phyloP scores from a whole-genome alignment of 2,888 invertebrate genomes.

The Agrochola lychnidis region DNA sequence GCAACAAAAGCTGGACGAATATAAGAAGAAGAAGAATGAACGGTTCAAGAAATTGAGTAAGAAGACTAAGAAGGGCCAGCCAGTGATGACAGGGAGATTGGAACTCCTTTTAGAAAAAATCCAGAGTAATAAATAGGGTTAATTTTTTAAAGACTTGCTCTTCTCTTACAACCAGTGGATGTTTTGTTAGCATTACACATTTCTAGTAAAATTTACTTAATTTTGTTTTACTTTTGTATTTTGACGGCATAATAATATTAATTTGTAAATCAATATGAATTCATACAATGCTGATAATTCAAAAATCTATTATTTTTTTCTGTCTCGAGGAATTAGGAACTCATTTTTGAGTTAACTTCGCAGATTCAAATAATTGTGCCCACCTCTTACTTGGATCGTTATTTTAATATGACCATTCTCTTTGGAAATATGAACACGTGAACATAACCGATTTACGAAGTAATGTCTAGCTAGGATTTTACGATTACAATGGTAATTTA shows the following conservation, averaged over 20 bases:
- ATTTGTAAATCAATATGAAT: slow-evolving; percentile 17
- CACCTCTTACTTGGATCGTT: slow-evolving; percentile 39
- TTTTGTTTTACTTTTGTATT: not conserved
- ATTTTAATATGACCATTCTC: slow-evolving; percentile 26
- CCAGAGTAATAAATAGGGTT: slow-evolving; percentile 81
- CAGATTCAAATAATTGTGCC: not conserved
- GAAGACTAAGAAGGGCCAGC: slow-evolving; percentile 95
- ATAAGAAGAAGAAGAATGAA: slow-evolving; percentile 93
- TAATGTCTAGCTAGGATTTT: slow-evolving; percentile 43
- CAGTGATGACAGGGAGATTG: slow-evolving; percentile 95
- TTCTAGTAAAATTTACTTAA: slow-evolving; percentile 8
- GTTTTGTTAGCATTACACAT: not conserved
- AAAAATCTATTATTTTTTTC: not conserved
- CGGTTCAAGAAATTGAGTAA: slow-evolving; percentile 93
- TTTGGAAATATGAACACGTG: slow-evolving; percentile 43
- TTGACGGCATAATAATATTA: not conserved
- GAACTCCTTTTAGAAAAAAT: slow-evolving; percentile 95
- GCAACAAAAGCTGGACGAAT: slow-evolving; percentile 91
- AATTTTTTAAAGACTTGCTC: not conserved
- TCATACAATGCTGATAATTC: not conserved
- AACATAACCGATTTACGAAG: slow-evolving; percentile 36
- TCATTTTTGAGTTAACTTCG: not conserved
- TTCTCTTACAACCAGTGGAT: not conserved
- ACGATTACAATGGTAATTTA: slow-evolving; percentile 65
- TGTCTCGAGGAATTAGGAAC: not conserved